Conservation (phyloP, 2,797 vertebrate genomes). For the Microhierax caerulescens region DNA sequence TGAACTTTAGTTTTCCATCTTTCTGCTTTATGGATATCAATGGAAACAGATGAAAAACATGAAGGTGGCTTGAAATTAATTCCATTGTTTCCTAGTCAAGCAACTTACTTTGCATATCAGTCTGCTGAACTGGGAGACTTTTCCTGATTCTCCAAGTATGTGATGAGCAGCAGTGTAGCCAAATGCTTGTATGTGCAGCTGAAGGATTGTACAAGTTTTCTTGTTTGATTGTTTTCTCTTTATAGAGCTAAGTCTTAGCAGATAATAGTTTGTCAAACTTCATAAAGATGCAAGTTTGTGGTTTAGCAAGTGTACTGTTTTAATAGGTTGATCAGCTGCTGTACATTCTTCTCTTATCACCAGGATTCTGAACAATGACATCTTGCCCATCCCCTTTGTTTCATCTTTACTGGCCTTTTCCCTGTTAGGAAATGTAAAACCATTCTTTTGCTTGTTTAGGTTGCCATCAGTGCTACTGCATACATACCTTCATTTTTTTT, state of each 20-base stretch:
- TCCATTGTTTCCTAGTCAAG: neutral
- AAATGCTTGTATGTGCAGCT: neutral
- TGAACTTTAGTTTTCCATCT: slow-evolving; percentile 42
- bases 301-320: neutral
- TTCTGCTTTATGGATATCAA: slow-evolving; percentile 34
- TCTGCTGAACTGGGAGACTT: neutral
- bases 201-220: neutral
- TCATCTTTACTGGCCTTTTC: neutral
- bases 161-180: neutral
- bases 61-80: slow-evolving; percentile 35
- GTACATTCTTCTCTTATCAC: neutral
- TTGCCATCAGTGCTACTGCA: neutral
- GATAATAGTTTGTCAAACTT: neutral
- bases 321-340: neutral
- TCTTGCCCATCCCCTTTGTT: neutral
- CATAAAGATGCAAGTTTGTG: neutral
- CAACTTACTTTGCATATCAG: neutral
- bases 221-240: neutral
- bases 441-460: neutral
- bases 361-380: neutral
- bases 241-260: neutral
- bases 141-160: neutral
- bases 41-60: slow-evolving; percentile 40
- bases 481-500: neutral
- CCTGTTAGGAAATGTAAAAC: neutral